These are phyloP conservation scores for Eurystomus glaucurus DNA, from an alignment of 2,797 vertebrate species.

Conservation along the genomic window DNA sequence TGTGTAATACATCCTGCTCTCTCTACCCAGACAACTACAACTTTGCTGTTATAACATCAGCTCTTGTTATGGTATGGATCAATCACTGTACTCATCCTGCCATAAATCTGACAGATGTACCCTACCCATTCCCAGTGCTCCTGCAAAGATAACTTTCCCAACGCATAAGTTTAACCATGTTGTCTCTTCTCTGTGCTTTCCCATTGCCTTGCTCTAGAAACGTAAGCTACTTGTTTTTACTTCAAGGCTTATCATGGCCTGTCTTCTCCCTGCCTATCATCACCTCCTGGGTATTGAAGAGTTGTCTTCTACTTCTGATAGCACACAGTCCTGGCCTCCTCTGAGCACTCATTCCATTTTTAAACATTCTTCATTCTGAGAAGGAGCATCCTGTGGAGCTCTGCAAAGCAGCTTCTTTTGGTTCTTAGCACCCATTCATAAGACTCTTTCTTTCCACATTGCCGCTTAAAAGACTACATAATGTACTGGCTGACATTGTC, in stretches of 20 bases:
- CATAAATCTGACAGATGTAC: constrained; percentile 38
- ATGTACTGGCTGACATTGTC: background rate
- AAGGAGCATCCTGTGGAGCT: background rate
- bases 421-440: background rate
- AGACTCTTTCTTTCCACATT: background rate
- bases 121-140: background rate
- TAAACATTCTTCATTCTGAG: background rate
- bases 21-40: constrained; percentile 20
- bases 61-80: constrained; percentile 51
- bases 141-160: constrained; percentile 60
- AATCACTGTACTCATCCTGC: constrained; percentile 43
- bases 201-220: constrained; percentile 24
- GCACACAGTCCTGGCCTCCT: background rate
- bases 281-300: background rate
- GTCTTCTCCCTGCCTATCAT: background rate
- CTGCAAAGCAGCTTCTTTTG: background rate
- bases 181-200: constrained; percentile 35
- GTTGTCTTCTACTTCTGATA: background rate
- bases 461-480: background rate
- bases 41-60: constrained; percentile 30
- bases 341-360: background rate
- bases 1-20: background rate
- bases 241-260: background rate
- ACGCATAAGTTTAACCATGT: background rate
- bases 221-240: constrained; percentile 10